These are phyloP conservation scores for Stictocephala bisonia DNA, from an alignment of 2,888 invertebrate species.

Conservation along the genomic window DNA sequence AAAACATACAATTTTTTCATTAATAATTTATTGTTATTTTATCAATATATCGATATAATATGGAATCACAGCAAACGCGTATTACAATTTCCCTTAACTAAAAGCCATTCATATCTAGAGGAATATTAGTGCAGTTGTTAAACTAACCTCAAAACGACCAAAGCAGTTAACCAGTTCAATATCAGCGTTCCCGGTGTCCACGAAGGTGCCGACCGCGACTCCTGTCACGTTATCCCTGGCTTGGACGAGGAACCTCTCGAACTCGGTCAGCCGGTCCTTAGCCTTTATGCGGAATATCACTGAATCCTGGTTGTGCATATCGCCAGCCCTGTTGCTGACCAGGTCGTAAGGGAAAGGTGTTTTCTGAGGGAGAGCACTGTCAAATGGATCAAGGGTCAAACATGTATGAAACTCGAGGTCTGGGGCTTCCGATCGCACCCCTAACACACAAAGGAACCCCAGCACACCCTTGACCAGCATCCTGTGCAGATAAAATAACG, in stretches of 20 bases:
- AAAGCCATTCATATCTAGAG: too few relatives aligned
- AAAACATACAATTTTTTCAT: too few relatives aligned
- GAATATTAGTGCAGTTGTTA: too few relatives aligned
- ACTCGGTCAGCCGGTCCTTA: background rate
- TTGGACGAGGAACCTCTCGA: constrained; percentile 16
- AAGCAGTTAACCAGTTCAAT: constrained; percentile 4
- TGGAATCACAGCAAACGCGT: too few relatives aligned
- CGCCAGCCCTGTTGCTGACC: background rate
- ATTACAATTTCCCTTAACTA: too few relatives aligned
- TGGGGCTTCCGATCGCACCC: too few relatives aligned
- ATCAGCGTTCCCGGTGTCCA: constrained; percentile 11
- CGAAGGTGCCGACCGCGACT: background rate
- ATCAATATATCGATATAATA: too few relatives aligned
- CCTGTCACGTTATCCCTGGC: background rate
- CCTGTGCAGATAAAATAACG: too few relatives aligned
- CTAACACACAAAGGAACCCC: too few relatives aligned
- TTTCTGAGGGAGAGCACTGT: background rate
- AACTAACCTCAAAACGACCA: constrained; percentile 8
- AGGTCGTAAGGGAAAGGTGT: constrained; percentile 20
- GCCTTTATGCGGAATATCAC: background rate
- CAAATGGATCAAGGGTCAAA: constrained; percentile 11
- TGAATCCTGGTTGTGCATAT: constrained; percentile 13
- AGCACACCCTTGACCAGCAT: too few relatives aligned
- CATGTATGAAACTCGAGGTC: constrained; percentile 6
- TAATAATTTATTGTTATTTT: too few relatives aligned